Base-by-base conservation (phyloP, 2,888 invertebrate species). In the Caenorhabditis japonica region DNA sequence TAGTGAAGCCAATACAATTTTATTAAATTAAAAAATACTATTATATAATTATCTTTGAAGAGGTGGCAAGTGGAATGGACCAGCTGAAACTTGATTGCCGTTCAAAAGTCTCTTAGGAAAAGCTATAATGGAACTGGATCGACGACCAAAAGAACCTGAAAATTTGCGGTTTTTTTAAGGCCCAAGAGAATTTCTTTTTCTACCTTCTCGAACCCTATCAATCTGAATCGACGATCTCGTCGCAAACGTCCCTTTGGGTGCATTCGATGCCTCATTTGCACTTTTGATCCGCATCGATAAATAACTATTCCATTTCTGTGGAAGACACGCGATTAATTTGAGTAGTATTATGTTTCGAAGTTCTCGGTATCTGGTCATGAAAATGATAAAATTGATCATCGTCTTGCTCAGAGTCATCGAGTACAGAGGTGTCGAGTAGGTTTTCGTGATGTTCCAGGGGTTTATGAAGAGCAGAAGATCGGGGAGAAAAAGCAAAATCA, bases 391-490 rank as follows among this genome's bases (percentile, higher is more conserved):
- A 43, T 74, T 77, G 17, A 75, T 71, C 47, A 61, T 77, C 0
- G 74, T 77, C 77, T 77, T 77, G 72, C 77, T 77, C 19, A 77
- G 33, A 7, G 77, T 77, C 77, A 77, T 75, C 5, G 75, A 71
- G 19, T 77, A 77, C 17, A 77, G 36, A 8, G 74, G 62, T 7
- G 77, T 77, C 17, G 77, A 77, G 30, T 75, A 77, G 21, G 44
- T 39, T 46, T 64, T 59, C 4, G 58, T 64, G 46, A 77, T 75
- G 15, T 77, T 69, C 34, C 38, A 61, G 3, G 77, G 77, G 41
- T 77, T 75, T 15, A 58, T 39, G 17, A 77, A 75, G 4, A 77
- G 55, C 10, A 77, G 43, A 55, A 77, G 36, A 44, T 77, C 77
- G 3, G 77, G 77, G 39, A 71, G 51, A 8, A 77, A 69, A 2